Evolutionary conservation across 2,888 invertebrate species (phyloP).

Genomic region (Stramonita haemastoma): DNA sequence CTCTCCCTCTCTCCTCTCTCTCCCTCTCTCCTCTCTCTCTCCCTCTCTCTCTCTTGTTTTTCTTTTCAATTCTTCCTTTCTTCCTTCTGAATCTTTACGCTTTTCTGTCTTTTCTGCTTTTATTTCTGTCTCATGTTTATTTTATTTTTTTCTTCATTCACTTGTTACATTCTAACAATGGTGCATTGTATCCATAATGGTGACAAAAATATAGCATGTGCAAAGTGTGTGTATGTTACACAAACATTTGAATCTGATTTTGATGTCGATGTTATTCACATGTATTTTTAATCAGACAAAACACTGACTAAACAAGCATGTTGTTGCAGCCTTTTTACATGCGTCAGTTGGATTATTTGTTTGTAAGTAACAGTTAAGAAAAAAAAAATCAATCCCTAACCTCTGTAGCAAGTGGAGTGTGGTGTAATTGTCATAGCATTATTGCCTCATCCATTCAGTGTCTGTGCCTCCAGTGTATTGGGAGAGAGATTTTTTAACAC

Average conservation of each 20-base stretch:
- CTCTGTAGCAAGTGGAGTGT: not conserved
- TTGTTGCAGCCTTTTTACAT: slow-evolving; percentile 44
- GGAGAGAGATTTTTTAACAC: no score
- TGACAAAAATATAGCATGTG: no score
- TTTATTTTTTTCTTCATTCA: not conserved
- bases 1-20: not conserved
- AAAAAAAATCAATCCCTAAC: not conserved
- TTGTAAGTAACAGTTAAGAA: slow-evolving; percentile 35
- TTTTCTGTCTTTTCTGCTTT: not conserved
- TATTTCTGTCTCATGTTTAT: not conserved
- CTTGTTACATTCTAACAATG: not conserved
- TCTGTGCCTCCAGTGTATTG: not conserved
- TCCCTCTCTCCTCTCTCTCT: not conserved
- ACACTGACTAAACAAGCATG: slow-evolving; percentile 34
- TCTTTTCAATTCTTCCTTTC: not conserved
- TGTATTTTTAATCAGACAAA: no score
- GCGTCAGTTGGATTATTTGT: slow-evolving; percentile 34
- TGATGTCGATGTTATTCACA: no score
- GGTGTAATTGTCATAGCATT: not conserved
- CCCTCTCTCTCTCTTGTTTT: not conserved
- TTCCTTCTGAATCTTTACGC: not conserved
- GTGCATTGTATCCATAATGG: no score
- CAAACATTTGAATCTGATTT: no score
- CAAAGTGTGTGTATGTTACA: no score
- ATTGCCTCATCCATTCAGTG: not conserved